Percentiles rank a stretch among this genome's conserved stretches.
Conservation (phyloP, 2,888 invertebrate species). For the Anorthoa munda region DNA sequence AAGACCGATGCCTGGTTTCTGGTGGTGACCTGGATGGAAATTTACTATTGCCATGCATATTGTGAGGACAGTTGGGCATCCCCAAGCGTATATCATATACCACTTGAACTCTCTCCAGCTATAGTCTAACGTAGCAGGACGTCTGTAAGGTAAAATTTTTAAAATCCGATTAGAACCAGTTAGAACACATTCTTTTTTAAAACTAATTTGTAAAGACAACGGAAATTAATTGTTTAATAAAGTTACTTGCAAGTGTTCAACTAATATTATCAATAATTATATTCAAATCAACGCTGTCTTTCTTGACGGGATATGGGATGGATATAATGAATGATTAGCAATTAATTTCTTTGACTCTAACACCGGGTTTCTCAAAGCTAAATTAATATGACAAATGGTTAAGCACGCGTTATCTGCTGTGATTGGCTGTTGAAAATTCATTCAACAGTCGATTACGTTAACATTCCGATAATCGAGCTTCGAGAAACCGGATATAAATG, state of each 20-base stretch:
- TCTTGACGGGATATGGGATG: background rate
- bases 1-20: slow-evolving; percentile 91
- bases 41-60: slow-evolving; percentile 88
- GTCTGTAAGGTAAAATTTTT: slow-evolving; percentile 76
- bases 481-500: background rate
- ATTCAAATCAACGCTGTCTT: slow-evolving; percentile 16
- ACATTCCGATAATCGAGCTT: too few species aligned
- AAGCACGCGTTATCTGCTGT: too few species aligned
- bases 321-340: background rate
- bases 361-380: too few species aligned
- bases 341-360: background rate
- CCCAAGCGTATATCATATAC: slow-evolving; percentile 92
- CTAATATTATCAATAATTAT: background rate
- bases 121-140: slow-evolving; percentile 76
- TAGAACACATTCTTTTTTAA: background rate
- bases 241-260: background rate
- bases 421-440: too few species aligned
- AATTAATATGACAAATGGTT: too few species aligned
- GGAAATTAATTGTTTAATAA: background rate
- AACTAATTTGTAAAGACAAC: background rate
- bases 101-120: slow-evolving; percentile 91
- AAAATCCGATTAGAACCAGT: too few species aligned
- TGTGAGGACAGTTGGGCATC: slow-evolving; percentile 89
- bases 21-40: slow-evolving; percentile 87
- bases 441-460: too few species aligned